These are phyloP conservation scores for Nibea albiflora DNA, from an alignment of 2,113 vertebrate genomes.

Conservation along the genomic window DNA sequence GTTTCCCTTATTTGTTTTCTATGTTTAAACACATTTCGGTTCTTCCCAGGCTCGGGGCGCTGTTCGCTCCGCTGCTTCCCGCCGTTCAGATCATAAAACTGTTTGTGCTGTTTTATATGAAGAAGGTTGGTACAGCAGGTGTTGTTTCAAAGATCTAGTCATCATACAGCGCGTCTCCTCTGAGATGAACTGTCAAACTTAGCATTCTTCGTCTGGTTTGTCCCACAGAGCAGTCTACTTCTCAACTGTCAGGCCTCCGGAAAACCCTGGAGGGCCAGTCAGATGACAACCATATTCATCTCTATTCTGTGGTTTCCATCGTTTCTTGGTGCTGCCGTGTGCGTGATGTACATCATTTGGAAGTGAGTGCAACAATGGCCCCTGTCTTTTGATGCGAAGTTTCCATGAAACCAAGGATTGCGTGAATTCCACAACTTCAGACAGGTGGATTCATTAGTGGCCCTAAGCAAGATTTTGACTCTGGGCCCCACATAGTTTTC, in stretches of 20 bases:
- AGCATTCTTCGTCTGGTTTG: neutral
- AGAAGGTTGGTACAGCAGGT: constrained; percentile 83
- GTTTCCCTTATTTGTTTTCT: too few species aligned
- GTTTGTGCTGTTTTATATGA: constrained; percentile 88
- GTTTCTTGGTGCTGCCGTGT: constrained; percentile 85
- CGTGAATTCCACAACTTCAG: neutral
- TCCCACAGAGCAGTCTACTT: constrained; percentile 86
- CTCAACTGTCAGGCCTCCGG: constrained; percentile 88
- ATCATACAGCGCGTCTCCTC: neutral
- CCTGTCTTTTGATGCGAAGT: neutral
- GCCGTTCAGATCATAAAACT: constrained; percentile 87
- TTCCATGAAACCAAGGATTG: neutral
- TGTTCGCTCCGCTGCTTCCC: constrained; percentile 88
- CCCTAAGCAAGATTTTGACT: too few species aligned
- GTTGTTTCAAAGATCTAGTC: too few species aligned
- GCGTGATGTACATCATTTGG: constrained; percentile 87
- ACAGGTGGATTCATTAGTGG: neutral
- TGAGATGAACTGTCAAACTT: neutral
- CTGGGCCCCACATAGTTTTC: neutral
- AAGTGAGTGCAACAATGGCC: constrained; percentile 81
- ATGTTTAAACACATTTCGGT: neutral
- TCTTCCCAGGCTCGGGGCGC: constrained; percentile 84
- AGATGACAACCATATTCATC: constrained; percentile 88
- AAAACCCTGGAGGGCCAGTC: constrained; percentile 88
- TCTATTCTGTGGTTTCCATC: constrained; percentile 89